Conservation (phyloP, 2,888 invertebrate genomes). For the Endotricha flammealis region DNA sequence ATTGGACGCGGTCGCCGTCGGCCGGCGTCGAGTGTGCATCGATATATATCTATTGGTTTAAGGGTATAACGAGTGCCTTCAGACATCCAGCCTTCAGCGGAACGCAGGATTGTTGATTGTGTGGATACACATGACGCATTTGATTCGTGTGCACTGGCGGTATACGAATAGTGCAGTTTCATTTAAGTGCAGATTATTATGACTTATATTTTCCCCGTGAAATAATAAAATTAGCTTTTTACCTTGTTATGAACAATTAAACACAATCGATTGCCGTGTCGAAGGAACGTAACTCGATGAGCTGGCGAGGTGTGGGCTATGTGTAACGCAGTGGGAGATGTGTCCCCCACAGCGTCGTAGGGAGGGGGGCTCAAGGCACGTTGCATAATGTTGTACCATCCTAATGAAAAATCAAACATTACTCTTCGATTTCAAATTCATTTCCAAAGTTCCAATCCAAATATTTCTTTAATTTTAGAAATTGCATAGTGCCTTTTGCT, state of each 20-base stretch:
- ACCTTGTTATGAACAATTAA: constrained; percentile 1
- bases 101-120: constrained; percentile 66
- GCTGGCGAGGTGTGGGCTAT: constrained; percentile 28
- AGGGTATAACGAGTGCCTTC: constrained; percentile 75
- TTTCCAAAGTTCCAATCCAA: constrained; percentile 51
- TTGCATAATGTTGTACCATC: constrained; percentile 46
- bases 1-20: constrained; percentile 23
- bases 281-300: constrained; percentile 22
- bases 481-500: constrained; percentile 74
- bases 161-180: constrained; percentile 29
- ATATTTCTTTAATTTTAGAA: constrained; percentile 55
- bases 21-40: constrained; percentile 29
- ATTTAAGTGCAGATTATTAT: constrained; percentile 23
- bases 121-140: constrained; percentile 44
- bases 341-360: no score
- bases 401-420: constrained; percentile 26
- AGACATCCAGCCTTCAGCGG: constrained; percentile 72
- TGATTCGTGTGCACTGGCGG: constrained; percentile 31
- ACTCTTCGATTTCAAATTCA: constrained; percentile 32
- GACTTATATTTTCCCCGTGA: constrained; percentile 16
- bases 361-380: constrained; percentile 67
- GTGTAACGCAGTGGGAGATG: constrained; percentile 6
- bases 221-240: constrained; percentile 9
- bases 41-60: constrained; percentile 44
- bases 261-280: constrained; percentile 23